Conservation (phyloP, 2,797 vertebrate genomes). For the Anguilla anguilla region DNA sequence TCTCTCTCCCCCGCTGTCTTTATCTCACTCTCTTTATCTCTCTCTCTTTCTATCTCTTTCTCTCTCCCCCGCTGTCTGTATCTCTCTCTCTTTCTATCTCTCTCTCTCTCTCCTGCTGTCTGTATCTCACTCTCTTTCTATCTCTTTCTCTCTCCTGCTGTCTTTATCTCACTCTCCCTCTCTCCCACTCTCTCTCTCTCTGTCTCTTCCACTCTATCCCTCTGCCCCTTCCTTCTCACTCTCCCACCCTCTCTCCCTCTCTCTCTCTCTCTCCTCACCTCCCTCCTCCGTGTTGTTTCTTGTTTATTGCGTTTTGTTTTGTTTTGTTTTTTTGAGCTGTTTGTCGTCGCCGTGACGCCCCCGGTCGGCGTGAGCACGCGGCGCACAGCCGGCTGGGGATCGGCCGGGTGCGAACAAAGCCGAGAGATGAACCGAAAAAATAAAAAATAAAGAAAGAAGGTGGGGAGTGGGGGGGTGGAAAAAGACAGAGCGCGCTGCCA, state of each 20-base stretch:
- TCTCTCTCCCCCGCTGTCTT: not conserved
- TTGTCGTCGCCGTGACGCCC: slow-evolving; percentile 63
- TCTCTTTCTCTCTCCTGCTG: too few species aligned
- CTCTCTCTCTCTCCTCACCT: not conserved
- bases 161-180: not conserved
- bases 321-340: slow-evolving; percentile 67
- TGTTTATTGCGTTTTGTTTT: not conserved
- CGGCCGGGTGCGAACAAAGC: slow-evolving; percentile 5
- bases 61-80: not conserved
- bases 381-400: slow-evolving; percentile 54
- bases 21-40: too few species aligned
- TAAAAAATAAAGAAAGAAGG: not conserved
- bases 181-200: not conserved
- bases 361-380: slow-evolving; percentile 49
- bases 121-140: too few species aligned
- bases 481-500: not conserved
- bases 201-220: too few species aligned
- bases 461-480: too few species aligned
- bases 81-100: not conserved
- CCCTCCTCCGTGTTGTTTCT: not conserved
- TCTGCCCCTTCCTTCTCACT: too few species aligned
- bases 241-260: not conserved
- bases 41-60: not conserved
- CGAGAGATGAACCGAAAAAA: not conserved
- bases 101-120: not conserved